A percentile compares a stretch with the other conserved stretches of the same genome.
These are phyloP conservation scores for Thunnus maccoyii DNA, from an alignment of 2,113 vertebrate genomes.

Conservation along the genomic window DNA sequence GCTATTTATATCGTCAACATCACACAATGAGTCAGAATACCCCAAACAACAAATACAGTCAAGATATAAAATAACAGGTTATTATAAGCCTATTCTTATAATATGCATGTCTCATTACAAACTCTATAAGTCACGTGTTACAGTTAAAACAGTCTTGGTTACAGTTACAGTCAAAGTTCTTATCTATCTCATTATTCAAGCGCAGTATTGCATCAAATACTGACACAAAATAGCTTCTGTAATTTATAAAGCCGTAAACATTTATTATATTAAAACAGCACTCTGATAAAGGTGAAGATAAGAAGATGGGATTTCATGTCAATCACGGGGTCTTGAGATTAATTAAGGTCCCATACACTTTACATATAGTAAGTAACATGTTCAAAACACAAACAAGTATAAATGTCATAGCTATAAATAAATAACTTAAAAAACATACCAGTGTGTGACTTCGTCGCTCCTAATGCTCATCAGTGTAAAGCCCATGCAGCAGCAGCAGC, in stretches of 20 bases:
- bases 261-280: background rate
- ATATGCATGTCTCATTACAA: background rate
- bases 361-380: background rate
- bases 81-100: background rate
- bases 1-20: background rate
- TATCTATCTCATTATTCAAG: background rate
- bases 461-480: constrained; percentile 12
- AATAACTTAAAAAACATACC: constrained; percentile 34
- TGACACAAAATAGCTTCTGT: background rate
- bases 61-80: background rate
- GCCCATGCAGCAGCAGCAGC: background rate
- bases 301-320: background rate
- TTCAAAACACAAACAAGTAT: background rate
- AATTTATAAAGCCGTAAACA: background rate
- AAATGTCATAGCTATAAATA: background rate
- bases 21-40: background rate
- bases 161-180: background rate
- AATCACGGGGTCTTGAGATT: background rate
- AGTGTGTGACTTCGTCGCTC: background rate
- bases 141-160: background rate
- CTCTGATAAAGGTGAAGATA: background rate
- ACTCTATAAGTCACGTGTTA: constrained; percentile 3
- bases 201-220: background rate
- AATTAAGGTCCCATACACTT: background rate
- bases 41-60: background rate